phyloP scores from a whole-genome alignment of 2,797 vertebrate genomes.

The Hafferia zeledoni region DNA sequence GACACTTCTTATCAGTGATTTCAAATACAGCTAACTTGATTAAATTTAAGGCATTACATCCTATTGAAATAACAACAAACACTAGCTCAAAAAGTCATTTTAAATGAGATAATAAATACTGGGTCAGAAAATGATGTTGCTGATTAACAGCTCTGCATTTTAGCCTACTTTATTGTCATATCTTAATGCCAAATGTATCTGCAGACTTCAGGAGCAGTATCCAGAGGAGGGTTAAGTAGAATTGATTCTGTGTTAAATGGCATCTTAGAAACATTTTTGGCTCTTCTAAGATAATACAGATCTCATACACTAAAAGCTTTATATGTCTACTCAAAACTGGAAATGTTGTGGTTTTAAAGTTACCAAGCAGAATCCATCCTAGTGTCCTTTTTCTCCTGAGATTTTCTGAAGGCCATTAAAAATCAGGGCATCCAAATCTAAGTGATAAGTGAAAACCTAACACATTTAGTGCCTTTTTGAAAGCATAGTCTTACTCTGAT shows the following conservation, averaged over 20 bases:
- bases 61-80: background rate
- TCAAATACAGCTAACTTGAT: background rate
- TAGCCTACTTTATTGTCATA: background rate
- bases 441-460: background rate
- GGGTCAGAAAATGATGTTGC: background rate
- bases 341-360: background rate
- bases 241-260: background rate
- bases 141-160: background rate
- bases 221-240: background rate
- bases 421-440: background rate
- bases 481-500: background rate
- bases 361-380: background rate
- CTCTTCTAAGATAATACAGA: background rate
- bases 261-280: background rate
- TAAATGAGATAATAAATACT: background rate
- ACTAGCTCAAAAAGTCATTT: background rate
- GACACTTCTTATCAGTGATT: background rate
- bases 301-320: background rate
- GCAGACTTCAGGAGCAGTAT: background rate
- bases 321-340: background rate
- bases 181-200: background rate
- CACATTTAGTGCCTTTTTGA: background rate
- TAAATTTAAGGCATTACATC: background rate
- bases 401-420: background rate
- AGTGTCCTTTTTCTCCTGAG: background rate